These are phyloP conservation scores for Leucoma salicis DNA, from an alignment of 2,888 invertebrate genomes.

Conservation along the genomic window DNA sequence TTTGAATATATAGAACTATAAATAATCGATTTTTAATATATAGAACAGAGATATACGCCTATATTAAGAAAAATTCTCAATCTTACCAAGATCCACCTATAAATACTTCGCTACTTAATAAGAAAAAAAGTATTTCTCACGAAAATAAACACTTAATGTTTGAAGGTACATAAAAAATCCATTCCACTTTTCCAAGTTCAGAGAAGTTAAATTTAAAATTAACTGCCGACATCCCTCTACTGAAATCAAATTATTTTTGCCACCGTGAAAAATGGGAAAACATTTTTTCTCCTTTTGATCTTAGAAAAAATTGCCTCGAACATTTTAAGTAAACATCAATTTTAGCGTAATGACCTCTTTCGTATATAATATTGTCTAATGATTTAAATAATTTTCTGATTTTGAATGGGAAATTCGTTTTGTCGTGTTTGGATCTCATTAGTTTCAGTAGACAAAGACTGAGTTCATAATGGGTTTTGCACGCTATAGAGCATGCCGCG, in stretches of 20 bases:
- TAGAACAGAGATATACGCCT: no score
- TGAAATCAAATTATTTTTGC: conserved; percentile 74
- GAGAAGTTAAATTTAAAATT: conserved; percentile 70
- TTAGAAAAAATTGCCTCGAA: conserved; percentile 56
- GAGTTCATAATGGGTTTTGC: conserved; percentile 18
- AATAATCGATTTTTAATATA: no score
- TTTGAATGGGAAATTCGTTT: conserved; percentile 19
- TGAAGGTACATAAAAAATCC: conserved; percentile 62
- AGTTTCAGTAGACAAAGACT: conserved; percentile 29
- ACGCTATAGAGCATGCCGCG: conserved; percentile 36
- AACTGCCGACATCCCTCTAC: conserved; percentile 62
- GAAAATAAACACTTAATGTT: conserved; percentile 61
- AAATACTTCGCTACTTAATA: conserved; percentile 30
- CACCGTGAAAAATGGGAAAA: conserved; percentile 68
- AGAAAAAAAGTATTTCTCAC: conserved; percentile 38
- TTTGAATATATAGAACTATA: no score
- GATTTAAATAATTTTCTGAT: conserved; percentile 35
- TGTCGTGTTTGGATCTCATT: conserved; percentile 46
- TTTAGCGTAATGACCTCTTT: conserved; percentile 54
- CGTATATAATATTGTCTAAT: conserved; percentile 43
- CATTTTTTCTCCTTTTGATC: conserved; percentile 63
- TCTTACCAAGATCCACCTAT: conserved; percentile 19
- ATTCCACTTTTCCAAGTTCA: conserved; percentile 61
- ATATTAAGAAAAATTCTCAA: conserved; percentile 4
- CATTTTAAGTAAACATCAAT: conserved; percentile 62